Percentiles rank a stretch among this genome's conserved stretches.
Conservation (phyloP, 2,888 invertebrate species). For the Sthenelais limicola region DNA sequence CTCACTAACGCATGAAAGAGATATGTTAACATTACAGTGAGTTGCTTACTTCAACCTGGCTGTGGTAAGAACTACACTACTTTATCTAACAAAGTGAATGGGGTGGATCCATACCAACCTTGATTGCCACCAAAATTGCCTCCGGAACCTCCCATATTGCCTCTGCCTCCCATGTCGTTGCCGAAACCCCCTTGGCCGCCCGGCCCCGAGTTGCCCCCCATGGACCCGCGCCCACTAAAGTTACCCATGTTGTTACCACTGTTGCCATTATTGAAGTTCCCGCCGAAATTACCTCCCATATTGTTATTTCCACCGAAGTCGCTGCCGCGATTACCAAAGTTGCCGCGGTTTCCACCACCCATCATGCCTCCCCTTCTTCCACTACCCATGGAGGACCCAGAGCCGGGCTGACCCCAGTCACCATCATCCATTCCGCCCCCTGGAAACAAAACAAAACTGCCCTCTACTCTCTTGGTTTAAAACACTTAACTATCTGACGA, state of each 20-base stretch:
- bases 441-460: constrained; percentile 31
- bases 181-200: constrained; percentile 32
- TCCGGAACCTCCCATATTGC: constrained; percentile 37
- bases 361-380: constrained; percentile 1
- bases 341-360: constrained; percentile 10
- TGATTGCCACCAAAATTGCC: constrained; percentile 42
- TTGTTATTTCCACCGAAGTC: constrained; percentile 1
- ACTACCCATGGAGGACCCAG: neutral
- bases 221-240: constrained; percentile 12
- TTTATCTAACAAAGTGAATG: constrained; percentile 31
- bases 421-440: constrained; percentile 18
- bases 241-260: neutral
- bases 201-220: constrained; percentile 50
- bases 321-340: neutral
- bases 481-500: no score
- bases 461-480: constrained; percentile 19
- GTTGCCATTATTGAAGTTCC: constrained; percentile 41
- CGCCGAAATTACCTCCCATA: neutral
- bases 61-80: constrained; percentile 34
- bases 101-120: constrained; percentile 35
- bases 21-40: no score
- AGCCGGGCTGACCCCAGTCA: constrained; percentile 19
- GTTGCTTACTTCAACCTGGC: constrained; percentile 25
- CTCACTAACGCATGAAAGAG: no score
- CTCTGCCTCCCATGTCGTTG: constrained; percentile 39